A percentile compares a stretch with the other conserved stretches of the same genome.
These are phyloP conservation scores for Parapsyche elsis DNA, from an alignment of 1,140 invertebrate species.

Conservation along the genomic window DNA sequence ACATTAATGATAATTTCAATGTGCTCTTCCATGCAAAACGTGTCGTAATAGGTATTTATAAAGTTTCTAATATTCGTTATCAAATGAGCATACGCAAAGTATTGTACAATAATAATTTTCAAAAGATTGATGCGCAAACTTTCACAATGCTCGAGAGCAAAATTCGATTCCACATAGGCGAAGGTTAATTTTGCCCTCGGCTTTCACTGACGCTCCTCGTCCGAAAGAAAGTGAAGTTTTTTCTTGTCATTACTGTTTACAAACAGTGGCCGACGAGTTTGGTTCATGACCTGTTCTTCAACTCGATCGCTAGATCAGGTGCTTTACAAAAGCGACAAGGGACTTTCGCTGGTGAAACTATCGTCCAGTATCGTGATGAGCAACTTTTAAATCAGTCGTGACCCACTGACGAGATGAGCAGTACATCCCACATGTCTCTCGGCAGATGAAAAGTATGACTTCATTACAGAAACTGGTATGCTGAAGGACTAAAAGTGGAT, in stretches of 20 bases:
- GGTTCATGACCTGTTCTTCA: conserved; percentile 16
- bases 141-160: background rate
- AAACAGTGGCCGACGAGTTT: background rate
- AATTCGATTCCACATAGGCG: background rate
- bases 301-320: background rate
- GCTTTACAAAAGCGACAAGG: background rate
- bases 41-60: too few species aligned
- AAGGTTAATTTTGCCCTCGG: background rate
- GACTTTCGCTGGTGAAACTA: conserved; percentile 19
- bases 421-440: too few species aligned
- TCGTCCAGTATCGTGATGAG: background rate
- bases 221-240: background rate
- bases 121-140: too few species aligned
- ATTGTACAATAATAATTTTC: too few species aligned
- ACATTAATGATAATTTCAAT: too few species aligned
- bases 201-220: background rate
- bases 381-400: background rate
- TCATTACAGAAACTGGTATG: too few species aligned
- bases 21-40: too few species aligned
- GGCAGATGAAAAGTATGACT: too few species aligned
- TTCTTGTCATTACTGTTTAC: background rate
- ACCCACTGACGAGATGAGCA: conserved; percentile 2
- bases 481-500: too few species aligned
- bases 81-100: too few species aligned
- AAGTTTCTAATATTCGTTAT: too few species aligned